Evolutionary conservation across 2,797 vertebrate genomes (phyloP), one percentile per base, ranked within the genome.

Genomic region (Oceanodroma leucorhoa): DNA sequence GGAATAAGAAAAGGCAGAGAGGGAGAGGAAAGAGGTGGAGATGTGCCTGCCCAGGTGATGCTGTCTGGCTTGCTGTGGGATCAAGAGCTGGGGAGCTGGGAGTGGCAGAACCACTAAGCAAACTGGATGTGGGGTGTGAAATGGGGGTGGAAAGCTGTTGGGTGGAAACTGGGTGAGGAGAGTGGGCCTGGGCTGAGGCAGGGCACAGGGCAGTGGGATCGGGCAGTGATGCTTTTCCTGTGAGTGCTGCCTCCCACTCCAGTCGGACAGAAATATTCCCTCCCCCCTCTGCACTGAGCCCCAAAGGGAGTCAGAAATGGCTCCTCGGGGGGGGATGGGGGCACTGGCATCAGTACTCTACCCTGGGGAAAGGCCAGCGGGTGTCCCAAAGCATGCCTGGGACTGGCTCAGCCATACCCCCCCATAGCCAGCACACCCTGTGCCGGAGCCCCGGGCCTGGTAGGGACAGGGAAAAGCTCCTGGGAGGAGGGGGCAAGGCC

Each of bases 311-410:
- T 36, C 46, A 57, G 87, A 83, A 89, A 40, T 53, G 9, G 38
- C 30, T 67, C 14, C 15, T 17, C 8, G 2, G 40, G 40, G 40
- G 4, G 6, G 30, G 27, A 43, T 2, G 8, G 58, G 54, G 46
- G 30, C 20, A 5, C n/a, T 58, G 51, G 8, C 21, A 50, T 43
- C n/a, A 10, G 13, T 41, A 40, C 8, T 51, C 2, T 29, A 11
- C 4, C 2, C 12, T 32, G 11, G 32, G 51, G 43, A 14, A 79
- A 80, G 17, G 26, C 41, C 14, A 48, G 30, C 0, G 0, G 19
- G 9, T 83, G 29, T 71, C 23, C 14, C 14, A 24, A 34, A 78
- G 5, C 0, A 0, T n/a, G 65, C 40, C 57, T 23, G 32, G 24
- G 40, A 45, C 73, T 88, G 69, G 24, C 41, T 72, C 0, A 1